Evolutionary conservation across 2,888 invertebrate species (phyloP).

Genomic region (Iselma pallidipennis): DNA sequence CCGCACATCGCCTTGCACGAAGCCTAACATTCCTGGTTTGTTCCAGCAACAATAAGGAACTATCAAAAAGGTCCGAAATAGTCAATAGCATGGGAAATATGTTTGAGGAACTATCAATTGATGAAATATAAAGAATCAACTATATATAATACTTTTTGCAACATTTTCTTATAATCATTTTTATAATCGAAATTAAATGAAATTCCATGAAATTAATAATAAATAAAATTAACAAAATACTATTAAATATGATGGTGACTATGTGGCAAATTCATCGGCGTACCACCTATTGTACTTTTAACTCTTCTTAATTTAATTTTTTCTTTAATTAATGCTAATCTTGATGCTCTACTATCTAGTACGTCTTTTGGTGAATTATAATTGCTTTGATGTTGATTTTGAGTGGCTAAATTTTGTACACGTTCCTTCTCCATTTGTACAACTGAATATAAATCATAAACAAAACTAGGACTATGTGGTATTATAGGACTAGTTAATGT

Average conservation of each 20-base stretch:
- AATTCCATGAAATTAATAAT: not conserved
- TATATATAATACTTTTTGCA: too few relatives aligned
- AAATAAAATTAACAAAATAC: not conserved
- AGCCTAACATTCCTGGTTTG: too few relatives aligned
- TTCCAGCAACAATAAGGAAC: too few relatives aligned
- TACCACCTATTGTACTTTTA: conserved; percentile 24
- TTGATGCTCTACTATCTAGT: conserved; percentile 29
- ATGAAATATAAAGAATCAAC: too few relatives aligned
- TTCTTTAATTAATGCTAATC: conserved; percentile 39
- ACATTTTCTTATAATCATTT: too few relatives aligned
- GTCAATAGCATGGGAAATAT: too few relatives aligned
- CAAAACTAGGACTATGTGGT: conserved; percentile 36
- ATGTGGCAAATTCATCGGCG: conserved; percentile 17
- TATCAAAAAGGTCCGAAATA: too few relatives aligned
- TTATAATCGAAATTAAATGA: too few relatives aligned
- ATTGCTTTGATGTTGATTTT: conserved; percentile 20
- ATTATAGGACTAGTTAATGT: conserved; percentile 49
- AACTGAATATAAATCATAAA: conserved; percentile 53
- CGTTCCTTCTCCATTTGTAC: conserved; percentile 53
- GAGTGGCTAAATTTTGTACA: conserved; percentile 17
- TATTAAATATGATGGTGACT: conserved; percentile 22
- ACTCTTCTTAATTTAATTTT: conserved; percentile 42
- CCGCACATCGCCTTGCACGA: too few relatives aligned
- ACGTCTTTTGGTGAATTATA: not conserved
- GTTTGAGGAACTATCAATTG: too few relatives aligned